Evolutionary conservation across 1,140 invertebrate genomes (phyloP).

Genomic region (Drosophila asahinai): DNA sequence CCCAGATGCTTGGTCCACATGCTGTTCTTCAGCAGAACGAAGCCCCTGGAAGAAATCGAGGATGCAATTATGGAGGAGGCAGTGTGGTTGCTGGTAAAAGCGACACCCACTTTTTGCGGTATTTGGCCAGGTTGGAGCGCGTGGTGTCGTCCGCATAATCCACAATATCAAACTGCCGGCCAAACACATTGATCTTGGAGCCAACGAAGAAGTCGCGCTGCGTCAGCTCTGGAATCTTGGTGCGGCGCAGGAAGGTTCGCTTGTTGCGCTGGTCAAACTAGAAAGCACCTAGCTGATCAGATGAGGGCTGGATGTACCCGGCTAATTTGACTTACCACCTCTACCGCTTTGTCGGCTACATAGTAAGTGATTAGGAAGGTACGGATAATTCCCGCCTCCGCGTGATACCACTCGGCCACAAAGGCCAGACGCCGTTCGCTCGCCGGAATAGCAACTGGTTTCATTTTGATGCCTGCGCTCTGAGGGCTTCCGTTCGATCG

Average conservation of each 20-base stretch:
- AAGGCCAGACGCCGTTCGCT: constrained; percentile 85
- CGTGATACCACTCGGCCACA: constrained; percentile 93
- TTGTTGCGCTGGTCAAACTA: constrained; percentile 92
- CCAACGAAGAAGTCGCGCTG: constrained; percentile 91
- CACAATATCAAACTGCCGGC: constrained; percentile 91
- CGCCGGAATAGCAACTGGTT: constrained; percentile 9
- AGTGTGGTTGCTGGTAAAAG: background rate
- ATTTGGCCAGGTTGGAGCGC: constrained; percentile 87
- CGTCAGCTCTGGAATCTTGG: constrained; percentile 89
- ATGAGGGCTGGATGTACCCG: background rate
- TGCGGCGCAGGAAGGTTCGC: constrained; percentile 91
- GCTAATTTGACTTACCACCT: constrained; percentile 88
- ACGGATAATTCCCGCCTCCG: constrained; percentile 89
- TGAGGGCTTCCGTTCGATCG: constrained; percentile 4
- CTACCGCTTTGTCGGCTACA: constrained; percentile 90
- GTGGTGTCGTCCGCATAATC: constrained; percentile 91
- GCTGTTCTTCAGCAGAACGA: constrained; percentile 91
- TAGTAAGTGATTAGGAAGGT: constrained; percentile 92
- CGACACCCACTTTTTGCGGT: constrained; percentile 87
- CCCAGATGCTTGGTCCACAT: constrained; percentile 89
- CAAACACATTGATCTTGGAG: constrained; percentile 91
- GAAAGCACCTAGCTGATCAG: constrained; percentile 16
- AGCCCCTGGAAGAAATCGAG: constrained; percentile 87
- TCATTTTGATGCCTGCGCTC: constrained; percentile 25
- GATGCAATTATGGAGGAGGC: background rate